These are phyloP conservation scores for Proisotoma minuta DNA, from an alignment of 2,888 invertebrate genomes.

Conservation along the genomic window DNA sequence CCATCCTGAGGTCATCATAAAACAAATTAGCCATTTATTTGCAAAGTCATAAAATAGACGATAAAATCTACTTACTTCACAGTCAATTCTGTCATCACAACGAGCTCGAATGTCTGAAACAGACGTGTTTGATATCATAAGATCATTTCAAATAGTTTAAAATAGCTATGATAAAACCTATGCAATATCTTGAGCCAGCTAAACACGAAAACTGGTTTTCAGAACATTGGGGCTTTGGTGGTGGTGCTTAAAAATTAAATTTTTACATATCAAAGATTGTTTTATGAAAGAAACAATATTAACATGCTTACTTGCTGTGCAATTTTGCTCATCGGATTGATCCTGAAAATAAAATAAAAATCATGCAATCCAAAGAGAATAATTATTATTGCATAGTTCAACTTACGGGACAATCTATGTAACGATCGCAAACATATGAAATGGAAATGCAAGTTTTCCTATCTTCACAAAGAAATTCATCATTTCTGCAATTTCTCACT, in stretches of 20 bases:
- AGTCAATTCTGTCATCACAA: constrained; percentile 29
- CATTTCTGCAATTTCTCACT: too few relatives aligned
- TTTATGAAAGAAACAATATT: neutral
- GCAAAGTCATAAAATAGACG: neutral
- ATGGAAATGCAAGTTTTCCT: constrained; percentile 48
- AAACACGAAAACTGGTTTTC: constrained; percentile 42
- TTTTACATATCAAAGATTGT: too few relatives aligned
- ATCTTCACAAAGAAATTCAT: constrained; percentile 47
- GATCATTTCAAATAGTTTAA: neutral
- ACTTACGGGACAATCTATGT: constrained; percentile 25
- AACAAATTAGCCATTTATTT: neutral
- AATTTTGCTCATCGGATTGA: constrained; percentile 7
- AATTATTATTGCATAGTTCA: neutral
- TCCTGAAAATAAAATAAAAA: constrained; percentile 4
- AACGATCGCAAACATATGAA: constrained; percentile 28
- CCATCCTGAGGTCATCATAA: constrained; percentile 50
- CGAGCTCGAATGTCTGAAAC: constrained; percentile 24
- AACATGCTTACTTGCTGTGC: neutral
- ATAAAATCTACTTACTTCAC: constrained; percentile 19
- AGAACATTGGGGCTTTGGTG: constrained; percentile 29
- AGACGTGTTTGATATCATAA: constrained; percentile 5
- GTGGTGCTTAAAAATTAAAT: neutral
- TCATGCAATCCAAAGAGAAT: neutral
- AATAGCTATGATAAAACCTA: constrained; percentile 48
- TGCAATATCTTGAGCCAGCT: constrained; percentile 60